phyloP scores from a whole-genome alignment of 1,140 invertebrate genomes.

The Stratiolaelaps scimitus region DNA sequence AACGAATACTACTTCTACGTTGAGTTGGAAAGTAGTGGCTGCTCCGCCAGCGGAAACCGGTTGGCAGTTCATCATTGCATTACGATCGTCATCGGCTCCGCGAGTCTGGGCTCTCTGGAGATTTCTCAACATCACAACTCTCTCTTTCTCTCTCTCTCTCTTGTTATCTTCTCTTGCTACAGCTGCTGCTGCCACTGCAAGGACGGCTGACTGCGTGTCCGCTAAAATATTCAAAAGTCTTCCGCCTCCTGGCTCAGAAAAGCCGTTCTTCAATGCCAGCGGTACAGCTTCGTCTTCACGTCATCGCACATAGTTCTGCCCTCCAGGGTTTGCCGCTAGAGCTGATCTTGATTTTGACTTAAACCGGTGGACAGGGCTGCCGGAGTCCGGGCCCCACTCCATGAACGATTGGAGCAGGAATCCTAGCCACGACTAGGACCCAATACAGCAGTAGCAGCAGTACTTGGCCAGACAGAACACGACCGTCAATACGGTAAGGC shows the following conservation, averaged over 20 bases:
- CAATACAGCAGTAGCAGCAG: neutral
- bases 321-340: neutral
- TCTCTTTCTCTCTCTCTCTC: neutral
- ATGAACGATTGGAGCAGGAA: neutral
- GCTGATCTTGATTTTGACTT: neutral
- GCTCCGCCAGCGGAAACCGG: neutral
- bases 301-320: neutral
- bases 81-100: slow-evolving; percentile 1
- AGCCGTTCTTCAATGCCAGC: too few species aligned
- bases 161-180: too few species aligned
- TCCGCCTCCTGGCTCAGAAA: neutral
- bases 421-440: neutral
- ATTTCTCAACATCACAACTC: slow-evolving; percentile 3
- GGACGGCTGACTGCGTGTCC: neutral
- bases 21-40: neutral
- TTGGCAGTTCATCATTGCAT: slow-evolving; percentile 21
- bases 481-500: neutral
- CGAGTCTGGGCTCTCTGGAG: neutral
- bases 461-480: neutral
- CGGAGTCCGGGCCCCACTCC: neutral
- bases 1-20: neutral
- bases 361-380: neutral
- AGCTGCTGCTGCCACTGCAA: too few species aligned
- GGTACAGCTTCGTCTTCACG: neutral
- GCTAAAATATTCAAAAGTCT: slow-evolving; percentile 27